Evolutionary conservation across 2,113 vertebrate species (phyloP).

Genomic region (Hepsetus odoe): DNA sequence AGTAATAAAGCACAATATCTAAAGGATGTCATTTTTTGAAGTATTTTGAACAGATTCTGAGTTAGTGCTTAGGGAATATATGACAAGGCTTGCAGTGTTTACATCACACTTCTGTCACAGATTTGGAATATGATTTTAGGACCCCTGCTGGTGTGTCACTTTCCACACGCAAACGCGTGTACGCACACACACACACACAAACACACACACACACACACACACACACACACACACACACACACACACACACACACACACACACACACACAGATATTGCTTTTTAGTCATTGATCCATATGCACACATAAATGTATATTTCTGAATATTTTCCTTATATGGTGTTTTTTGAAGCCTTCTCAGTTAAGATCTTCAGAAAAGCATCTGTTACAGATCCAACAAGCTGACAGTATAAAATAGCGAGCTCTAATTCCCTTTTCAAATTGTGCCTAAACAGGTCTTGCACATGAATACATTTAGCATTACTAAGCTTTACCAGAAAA

Average conservation of each 20-base stretch:
- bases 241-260: too few relatives aligned
- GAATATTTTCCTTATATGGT: not conserved
- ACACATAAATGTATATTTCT: too few relatives aligned
- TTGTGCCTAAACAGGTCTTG: not conserved
- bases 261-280: not conserved
- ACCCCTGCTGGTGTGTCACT: slow-evolving; percentile 24
- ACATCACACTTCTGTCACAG: slow-evolving; percentile 44
- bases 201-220: too few relatives aligned
- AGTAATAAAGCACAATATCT: not conserved
- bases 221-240: too few relatives aligned
- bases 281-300: not conserved
- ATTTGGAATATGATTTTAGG: slow-evolving; percentile 25
- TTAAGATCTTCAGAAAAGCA: not conserved
- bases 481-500: not conserved
- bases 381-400: not conserved
- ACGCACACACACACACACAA: not conserved
- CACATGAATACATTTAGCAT: not conserved
- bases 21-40: not conserved
- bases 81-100: slow-evolving; percentile 32
- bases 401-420: not conserved
- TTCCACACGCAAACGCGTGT: too few relatives aligned
- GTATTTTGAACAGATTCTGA: not conserved
- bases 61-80: not conserved
- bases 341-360: not conserved
- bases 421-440: not conserved